Conservation (phyloP, 2,888 invertebrate species). For the Rhorus exstirpatorius region DNA sequence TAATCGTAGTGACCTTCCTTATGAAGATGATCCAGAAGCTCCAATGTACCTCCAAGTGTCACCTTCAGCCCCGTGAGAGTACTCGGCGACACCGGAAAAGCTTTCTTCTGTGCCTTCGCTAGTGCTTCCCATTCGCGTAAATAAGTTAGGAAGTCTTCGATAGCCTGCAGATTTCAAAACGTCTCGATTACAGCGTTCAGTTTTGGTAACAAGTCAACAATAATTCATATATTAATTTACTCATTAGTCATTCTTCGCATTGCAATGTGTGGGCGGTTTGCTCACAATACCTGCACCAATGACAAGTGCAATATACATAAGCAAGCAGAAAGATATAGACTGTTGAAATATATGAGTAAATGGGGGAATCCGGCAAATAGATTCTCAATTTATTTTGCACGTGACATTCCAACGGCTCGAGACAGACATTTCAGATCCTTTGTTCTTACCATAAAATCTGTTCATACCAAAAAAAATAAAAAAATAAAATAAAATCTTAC, state of each 20-base stretch:
- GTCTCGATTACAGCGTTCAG: not conserved
- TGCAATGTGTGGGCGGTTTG: not conserved
- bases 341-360: too few relatives aligned
- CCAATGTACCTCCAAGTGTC: slow-evolving; percentile 57
- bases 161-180: slow-evolving; percentile 37
- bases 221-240: not conserved
- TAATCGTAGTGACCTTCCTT: slow-evolving; percentile 43
- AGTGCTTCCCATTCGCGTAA: slow-evolving; percentile 38
- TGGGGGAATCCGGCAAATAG: too few relatives aligned
- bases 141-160: slow-evolving; percentile 45
- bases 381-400: too few relatives aligned
- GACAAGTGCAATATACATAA: too few relatives aligned
- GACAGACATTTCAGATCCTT: too few relatives aligned
- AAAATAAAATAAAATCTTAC: too few relatives aligned
- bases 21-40: slow-evolving; percentile 49
- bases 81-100: slow-evolving; percentile 58
- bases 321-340: not conserved
- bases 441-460: too few relatives aligned
- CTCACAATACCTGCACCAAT: too few relatives aligned
- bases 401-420: too few relatives aligned
- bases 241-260: not conserved
- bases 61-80: slow-evolving; percentile 58
- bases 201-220: not conserved
- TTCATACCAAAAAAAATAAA: too few relatives aligned
- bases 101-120: slow-evolving; percentile 7